These are phyloP conservation scores for Cryptoleucopteryx plumbea DNA, from an alignment of 2,113 vertebrate species.

Conservation along the genomic window DNA sequence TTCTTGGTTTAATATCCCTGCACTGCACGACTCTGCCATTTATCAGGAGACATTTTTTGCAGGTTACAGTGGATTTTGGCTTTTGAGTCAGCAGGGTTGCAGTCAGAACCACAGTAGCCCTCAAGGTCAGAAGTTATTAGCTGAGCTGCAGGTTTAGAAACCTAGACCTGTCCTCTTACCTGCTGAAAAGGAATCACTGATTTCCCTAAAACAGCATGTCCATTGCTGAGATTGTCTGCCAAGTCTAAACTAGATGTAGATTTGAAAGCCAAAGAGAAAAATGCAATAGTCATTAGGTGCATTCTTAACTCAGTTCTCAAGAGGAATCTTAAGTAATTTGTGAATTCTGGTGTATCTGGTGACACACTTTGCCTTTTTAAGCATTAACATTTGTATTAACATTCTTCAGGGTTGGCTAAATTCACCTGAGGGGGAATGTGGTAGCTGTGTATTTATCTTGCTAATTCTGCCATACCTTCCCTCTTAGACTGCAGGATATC, in stretches of 20 bases:
- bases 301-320: background rate
- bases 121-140: background rate
- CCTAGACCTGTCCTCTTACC: background rate
- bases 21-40: background rate
- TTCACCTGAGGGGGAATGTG: background rate
- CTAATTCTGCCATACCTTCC: background rate
- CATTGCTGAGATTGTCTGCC: background rate
- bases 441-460: background rate
- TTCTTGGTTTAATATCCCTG: background rate
- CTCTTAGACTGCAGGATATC: background rate
- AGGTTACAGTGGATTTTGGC: background rate
- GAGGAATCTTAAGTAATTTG: background rate
- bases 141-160: background rate
- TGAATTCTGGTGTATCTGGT: background rate
- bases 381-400: background rate
- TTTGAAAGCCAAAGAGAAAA: constrained; percentile 43
- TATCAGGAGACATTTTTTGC: background rate
- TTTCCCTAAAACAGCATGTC: background rate
- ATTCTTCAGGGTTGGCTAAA: background rate
- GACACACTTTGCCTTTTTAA: background rate
- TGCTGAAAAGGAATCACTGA: background rate
- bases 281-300: background rate
- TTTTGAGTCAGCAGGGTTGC: background rate
- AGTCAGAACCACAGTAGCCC: background rate
- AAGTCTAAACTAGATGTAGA: background rate